These are phyloP conservation scores for Amniataba percoides DNA, from an alignment of 2,797 vertebrate species.

Conservation along the genomic window DNA sequence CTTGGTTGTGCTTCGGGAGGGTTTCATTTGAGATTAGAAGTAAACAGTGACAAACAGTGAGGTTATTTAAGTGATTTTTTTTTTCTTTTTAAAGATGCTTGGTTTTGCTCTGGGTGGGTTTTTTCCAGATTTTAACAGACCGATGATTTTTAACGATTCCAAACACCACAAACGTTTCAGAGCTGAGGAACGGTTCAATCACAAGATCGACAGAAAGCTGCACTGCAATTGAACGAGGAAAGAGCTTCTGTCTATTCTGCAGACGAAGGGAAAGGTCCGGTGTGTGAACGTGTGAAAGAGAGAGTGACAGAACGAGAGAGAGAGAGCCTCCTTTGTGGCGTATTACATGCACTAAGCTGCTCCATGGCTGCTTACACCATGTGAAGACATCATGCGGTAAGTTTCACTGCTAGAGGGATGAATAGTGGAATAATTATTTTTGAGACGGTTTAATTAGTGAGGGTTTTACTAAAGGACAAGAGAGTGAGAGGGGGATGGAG, in stretches of 20 bases:
- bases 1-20: too few species aligned
- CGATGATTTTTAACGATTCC: background rate
- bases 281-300: background rate
- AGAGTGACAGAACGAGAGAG: background rate
- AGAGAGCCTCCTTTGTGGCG: conserved; percentile 33
- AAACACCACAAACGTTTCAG: background rate
- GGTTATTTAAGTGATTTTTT: too few species aligned
- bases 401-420: conserved; percentile 37
- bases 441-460: conserved; percentile 43
- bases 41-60: too few species aligned
- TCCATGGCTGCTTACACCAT: conserved; percentile 46
- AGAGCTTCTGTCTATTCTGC: background rate
- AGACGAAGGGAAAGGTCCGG: background rate
- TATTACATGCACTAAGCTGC: conserved; percentile 31
- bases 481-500: conserved; percentile 9
- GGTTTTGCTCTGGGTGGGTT: too few species aligned
- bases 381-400: conserved; percentile 58
- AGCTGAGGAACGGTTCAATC: background rate
- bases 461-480: conserved; percentile 36
- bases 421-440: conserved; percentile 53
- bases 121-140: too few species aligned
- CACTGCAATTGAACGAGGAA: background rate
- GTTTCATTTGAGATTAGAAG: too few species aligned
- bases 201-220: background rate
- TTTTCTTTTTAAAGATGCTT: too few species aligned